phyloP scores from a whole-genome alignment of 2,113 vertebrate species.

The Hydropotes inermis region DNA sequence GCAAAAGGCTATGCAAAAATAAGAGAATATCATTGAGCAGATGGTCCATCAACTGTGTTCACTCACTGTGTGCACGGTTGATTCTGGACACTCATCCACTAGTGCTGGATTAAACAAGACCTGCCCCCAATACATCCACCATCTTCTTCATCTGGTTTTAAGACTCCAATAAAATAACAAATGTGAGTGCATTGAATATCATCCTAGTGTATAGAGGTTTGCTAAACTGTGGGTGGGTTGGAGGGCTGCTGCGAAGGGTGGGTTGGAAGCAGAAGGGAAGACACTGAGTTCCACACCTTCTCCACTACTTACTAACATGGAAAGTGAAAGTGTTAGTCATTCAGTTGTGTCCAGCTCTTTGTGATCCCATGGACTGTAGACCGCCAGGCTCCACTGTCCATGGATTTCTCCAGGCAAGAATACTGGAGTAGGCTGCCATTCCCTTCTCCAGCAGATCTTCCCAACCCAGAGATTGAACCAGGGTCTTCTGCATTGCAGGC shows the following conservation, averaged over 20 bases:
- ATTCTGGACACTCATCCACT: background rate
- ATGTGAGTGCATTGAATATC: too few relatives aligned
- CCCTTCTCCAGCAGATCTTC: background rate
- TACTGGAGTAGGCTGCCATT: background rate
- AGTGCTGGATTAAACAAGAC: background rate
- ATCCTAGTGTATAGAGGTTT: fast-evolving
- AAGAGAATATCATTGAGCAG: background rate
- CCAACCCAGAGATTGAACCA: background rate
- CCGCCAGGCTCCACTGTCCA: background rate
- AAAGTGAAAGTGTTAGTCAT: background rate
- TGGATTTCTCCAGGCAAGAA: background rate
- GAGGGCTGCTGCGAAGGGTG: too few relatives aligned
- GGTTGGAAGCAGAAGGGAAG: background rate
- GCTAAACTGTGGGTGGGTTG: background rate
- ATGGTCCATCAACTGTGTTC: background rate
- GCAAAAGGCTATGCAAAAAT: background rate
- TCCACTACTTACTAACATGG: background rate
- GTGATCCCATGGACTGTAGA: background rate
- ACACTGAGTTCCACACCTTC: background rate
- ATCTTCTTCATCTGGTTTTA: background rate
- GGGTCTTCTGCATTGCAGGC: background rate
- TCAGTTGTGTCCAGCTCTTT: background rate
- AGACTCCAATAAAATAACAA: background rate
- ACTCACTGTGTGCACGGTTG: background rate
- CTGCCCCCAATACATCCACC: background rate